phyloP scores from a whole-genome alignment of 2,797 vertebrate species.

The Gastrophryne carolinensis region DNA sequence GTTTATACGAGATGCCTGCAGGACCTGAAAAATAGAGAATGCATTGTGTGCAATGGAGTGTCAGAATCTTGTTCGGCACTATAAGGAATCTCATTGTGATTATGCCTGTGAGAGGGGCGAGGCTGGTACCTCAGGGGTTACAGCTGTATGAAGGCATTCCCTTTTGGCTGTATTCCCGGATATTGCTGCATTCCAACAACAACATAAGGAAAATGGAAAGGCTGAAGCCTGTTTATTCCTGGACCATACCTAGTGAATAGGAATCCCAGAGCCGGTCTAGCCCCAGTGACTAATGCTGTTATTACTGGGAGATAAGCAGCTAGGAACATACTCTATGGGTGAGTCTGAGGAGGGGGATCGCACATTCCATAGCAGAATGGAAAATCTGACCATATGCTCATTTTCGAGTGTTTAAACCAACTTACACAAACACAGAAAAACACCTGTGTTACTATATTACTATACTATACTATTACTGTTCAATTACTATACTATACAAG shows the following conservation, averaged over 20 bases:
- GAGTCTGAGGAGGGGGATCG: slow-evolving; percentile 3
- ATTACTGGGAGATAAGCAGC: slow-evolving; percentile 19
- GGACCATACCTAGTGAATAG: slow-evolving; percentile 18
- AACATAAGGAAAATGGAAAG: slow-evolving; percentile 47
- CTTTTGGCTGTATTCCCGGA: slow-evolving; percentile 33
- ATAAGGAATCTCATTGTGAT: not conserved
- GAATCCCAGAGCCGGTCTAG: slow-evolving; percentile 36
- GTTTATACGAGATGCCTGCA: not conserved
- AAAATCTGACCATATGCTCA: slow-evolving; percentile 23
- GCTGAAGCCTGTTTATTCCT: slow-evolving; percentile 42
- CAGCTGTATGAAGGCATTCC: slow-evolving; percentile 30
- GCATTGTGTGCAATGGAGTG: not conserved
- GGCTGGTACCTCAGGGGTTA: slow-evolving; percentile 1
- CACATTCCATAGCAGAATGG: not conserved
- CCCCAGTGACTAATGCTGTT: slow-evolving; percentile 23
- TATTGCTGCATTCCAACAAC: slow-evolving; percentile 33
- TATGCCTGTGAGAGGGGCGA: not conserved
- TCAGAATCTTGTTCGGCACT: not conserved
- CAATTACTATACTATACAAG: too few relatives aligned
- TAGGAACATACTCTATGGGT: slow-evolving; percentile 18
- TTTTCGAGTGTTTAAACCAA: too few relatives aligned
- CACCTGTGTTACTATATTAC: too few relatives aligned
- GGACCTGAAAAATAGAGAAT: not conserved
- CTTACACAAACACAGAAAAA: too few relatives aligned
- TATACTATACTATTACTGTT: too few relatives aligned